Conservation (phyloP, 2,797 vertebrate species). For the Toxotes lorentzi region DNA sequence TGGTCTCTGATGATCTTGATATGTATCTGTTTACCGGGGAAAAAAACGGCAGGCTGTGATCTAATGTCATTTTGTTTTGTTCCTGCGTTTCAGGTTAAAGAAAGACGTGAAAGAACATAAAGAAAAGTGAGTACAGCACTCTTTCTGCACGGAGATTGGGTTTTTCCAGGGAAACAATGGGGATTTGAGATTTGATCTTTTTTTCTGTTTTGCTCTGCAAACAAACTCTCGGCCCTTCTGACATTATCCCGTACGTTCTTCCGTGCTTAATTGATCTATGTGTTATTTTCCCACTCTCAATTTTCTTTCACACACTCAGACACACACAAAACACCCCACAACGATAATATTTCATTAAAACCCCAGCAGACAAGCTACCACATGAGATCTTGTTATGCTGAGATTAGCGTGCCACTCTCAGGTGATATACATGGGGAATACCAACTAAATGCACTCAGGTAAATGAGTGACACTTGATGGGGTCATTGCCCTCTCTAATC, state of each 20-base stretch:
- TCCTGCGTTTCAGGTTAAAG: slow-evolving; percentile 90
- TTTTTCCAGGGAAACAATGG: slow-evolving; percentile 57
- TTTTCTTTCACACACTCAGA: slow-evolving; percentile 22
- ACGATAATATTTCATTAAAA: slow-evolving; percentile 14
- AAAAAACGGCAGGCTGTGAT: slow-evolving; percentile 57
- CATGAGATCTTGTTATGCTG: slow-evolving; percentile 19
- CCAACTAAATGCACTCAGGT: slow-evolving; percentile 41
- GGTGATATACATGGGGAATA: slow-evolving; percentile 47
- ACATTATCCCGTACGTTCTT: slow-evolving; percentile 24
- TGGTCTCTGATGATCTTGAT: slow-evolving; percentile 49
- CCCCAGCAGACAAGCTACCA: slow-evolving; percentile 4
- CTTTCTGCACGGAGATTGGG: slow-evolving; percentile 66
- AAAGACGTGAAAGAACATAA: slow-evolving; percentile 91
- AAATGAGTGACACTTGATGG: slow-evolving; percentile 73
- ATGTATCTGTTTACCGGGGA: slow-evolving; percentile 65
- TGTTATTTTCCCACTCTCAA: slow-evolving; percentile 14
- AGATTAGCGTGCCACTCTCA: slow-evolving; percentile 43
- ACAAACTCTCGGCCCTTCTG: slow-evolving; percentile 34
- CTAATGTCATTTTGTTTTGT: slow-evolving; percentile 74
- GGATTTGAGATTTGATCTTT: slow-evolving; percentile 67
- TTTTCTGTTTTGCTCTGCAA: slow-evolving; percentile 50
- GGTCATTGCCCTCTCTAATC: slow-evolving; percentile 52
- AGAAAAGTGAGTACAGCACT: slow-evolving; percentile 95
- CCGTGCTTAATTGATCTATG: slow-evolving; percentile 14
- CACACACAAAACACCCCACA: slow-evolving; percentile 19